Base-by-base conservation (phyloP, 1,140 invertebrate species). In the Leucophenga varia region DNA sequence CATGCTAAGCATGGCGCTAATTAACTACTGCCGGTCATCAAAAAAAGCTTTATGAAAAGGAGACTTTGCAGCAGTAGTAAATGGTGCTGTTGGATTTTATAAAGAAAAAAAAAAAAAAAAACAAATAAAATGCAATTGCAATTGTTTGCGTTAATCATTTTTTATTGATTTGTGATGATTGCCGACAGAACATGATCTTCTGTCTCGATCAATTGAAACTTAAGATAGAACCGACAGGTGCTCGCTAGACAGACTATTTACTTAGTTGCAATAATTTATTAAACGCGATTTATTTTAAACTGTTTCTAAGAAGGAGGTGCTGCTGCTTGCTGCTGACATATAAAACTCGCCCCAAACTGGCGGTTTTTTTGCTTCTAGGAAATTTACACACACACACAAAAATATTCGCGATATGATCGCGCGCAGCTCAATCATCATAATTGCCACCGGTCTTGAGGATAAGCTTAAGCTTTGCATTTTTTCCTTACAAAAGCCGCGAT, bases 21-120 rank as follows among this genome's bases (percentile, higher is more conserved):
- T 71, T 71, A 71, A 71, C 67, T 59, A 71, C 67, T 71, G 67
- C 67, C 67, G 67, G 67, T 69, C 59, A 54, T 58, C n/a, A n/a
- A n/a, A 7, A n/a, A n/a, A 7, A 30, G 25, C 25, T 7, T n/a
- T 30, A n/a, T n/a, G n/a, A n/a, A n/a, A n/a, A n/a, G n/a, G n/a
- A n/a, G n/a, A n/a, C n/a, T n/a, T n/a, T n/a, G n/a, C n/a, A n/a
- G n/a, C n/a, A n/a, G n/a, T n/a, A n/a, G n/a, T n/a, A n/a, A n/a
- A n/a, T n/a, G n/a, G n/a, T n/a, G n/a, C n/a, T n/a, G n/a, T n/a
- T n/a, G n/a, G n/a, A n/a, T n/a, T n/a, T n/a, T n/a, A n/a, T n/a
- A n/a, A n/a, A n/a, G n/a, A n/a, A n/a, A n/a, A n/a, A n/a, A n/a
- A n/a, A n/a, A n/a, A n/a, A n/a, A n/a, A n/a, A n/a, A n/a, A n/a